Evolutionary conservation across 2,888 invertebrate species (phyloP), one percentile per base, ranked within the genome.

Genomic region (Caenorhabditis plicata): DNA sequence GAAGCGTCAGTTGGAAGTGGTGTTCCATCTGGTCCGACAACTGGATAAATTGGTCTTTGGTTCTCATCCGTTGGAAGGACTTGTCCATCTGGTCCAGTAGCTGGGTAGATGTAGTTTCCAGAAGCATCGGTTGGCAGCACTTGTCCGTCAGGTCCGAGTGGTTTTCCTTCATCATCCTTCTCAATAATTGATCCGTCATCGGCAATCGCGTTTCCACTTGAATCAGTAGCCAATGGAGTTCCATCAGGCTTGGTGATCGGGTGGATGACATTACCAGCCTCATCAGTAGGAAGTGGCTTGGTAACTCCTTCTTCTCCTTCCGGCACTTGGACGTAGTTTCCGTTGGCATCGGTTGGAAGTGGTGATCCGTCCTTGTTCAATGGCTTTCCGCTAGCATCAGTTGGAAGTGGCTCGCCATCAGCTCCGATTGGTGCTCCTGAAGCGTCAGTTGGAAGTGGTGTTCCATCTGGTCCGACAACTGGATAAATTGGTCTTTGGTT

Each of bases 121-220:
- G 45, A 47, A 19, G n/a, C 51, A 40, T 62, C 65, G 2, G 61
- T 65, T 25, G 61, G 47, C 2, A 65, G 46, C 9, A 47, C 31
- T 41, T 46, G 63, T 9, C 71, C 69, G 31, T 69, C 68, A 17
- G 64, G 56, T 26, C 58, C 70, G 9, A 69, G 31, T 17, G 51
- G 57, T 17, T 52, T 55, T n/a, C 66, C 66, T 26, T 44, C 41
- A 11, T 40, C 46, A 47, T 66, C 63, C 17, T 50, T 66, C 19
- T 55, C 49, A 35, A 64, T 47, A 17, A 56, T 22, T 13, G 44
- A 19, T 26, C 64, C 64, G 26, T 61, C 62, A n/a, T 47, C 56
- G 8, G 52, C 36, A 19, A 69, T 25, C 47, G 53, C 58, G 8
- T 51, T 49, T 19, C 74, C 74, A 13, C 45, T 62, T 35, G 51